Evolutionary conservation across 2,888 invertebrate genomes (phyloP).

Genomic region (Gandaritis pyraliata): DNA sequence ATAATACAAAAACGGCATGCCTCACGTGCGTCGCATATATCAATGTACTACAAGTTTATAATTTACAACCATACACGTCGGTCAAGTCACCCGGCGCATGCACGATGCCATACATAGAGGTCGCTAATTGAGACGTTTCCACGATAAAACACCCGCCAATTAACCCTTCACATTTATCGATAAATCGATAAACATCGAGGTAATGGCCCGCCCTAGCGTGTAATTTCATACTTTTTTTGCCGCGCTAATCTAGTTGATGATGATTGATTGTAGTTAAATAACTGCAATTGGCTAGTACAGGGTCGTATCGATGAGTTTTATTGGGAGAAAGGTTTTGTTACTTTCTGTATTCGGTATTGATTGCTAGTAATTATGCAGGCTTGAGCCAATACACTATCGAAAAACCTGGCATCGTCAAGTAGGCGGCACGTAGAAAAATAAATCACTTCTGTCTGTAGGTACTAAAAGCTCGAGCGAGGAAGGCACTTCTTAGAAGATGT

Average conservation of each 20-base stretch:
- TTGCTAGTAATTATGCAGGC: background rate
- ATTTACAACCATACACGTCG: constrained; percentile 42
- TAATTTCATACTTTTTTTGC: constrained; percentile 60
- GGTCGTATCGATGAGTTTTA: constrained; percentile 33
- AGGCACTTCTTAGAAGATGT: background rate
- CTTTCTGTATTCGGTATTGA: background rate
- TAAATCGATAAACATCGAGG: constrained; percentile 40
- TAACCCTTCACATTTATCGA: constrained; percentile 47
- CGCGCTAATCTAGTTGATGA: constrained; percentile 53
- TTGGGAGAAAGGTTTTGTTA: constrained; percentile 12
- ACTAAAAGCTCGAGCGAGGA: background rate
- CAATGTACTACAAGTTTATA: constrained; percentile 45
- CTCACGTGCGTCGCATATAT: constrained; percentile 43
- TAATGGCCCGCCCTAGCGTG: constrained; percentile 51
- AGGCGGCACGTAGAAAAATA: no score
- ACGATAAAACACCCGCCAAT: constrained; percentile 62
- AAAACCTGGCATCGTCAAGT: no score
- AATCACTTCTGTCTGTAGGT: no score
- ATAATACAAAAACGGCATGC: constrained; percentile 27
- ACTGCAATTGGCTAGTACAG: constrained; percentile 32
- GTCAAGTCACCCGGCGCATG: constrained; percentile 33
- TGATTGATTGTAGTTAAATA: constrained; percentile 50
- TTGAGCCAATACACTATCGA: no score
- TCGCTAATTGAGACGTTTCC: constrained; percentile 66
- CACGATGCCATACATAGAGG: constrained; percentile 38